Evolutionary conservation across 2,888 invertebrate genomes (phyloP).

Genomic region (Lithophane semibrunnea): DNA sequence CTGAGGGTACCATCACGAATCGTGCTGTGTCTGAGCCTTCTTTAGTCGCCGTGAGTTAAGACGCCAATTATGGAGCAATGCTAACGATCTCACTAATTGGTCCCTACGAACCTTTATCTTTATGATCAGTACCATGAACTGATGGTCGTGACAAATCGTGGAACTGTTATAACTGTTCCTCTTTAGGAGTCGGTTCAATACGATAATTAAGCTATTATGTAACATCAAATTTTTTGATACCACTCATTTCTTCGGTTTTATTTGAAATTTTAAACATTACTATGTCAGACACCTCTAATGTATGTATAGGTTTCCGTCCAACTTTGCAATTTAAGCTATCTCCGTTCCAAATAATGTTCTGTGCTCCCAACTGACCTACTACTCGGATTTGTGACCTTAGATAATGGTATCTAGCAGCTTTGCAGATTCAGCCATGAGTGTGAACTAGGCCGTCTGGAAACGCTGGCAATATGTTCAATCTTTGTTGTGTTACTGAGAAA

Average conservation of each 20-base stretch:
- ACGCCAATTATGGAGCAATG: constrained; percentile 72
- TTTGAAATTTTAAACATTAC: not conserved
- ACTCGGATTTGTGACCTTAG: constrained; percentile 47
- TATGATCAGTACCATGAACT: constrained; percentile 58
- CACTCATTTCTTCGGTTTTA: not conserved
- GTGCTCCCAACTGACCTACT: constrained; percentile 51
- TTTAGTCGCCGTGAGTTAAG: constrained; percentile 63
- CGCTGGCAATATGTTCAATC: constrained; percentile 19
- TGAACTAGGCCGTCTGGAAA: constrained; percentile 54
- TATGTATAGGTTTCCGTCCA: constrained; percentile 7
- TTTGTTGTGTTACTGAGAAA: constrained; percentile 32
- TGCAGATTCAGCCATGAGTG: constrained; percentile 47
- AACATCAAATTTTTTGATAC: not conserved
- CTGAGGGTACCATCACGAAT: constrained; percentile 52
- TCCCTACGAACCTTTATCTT: constrained; percentile 69
- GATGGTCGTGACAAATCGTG: constrained; percentile 66
- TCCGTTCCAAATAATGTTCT: constrained; percentile 40
- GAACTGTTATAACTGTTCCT: constrained; percentile 52
- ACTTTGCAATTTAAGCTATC: constrained; percentile 40
- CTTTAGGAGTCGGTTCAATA: constrained; percentile 23
- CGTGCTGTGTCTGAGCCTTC: constrained; percentile 54
- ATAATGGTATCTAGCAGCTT: constrained; percentile 52
- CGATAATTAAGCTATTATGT: constrained; percentile 33
- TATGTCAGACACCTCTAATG: not conserved
- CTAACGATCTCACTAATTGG: constrained; percentile 75